These are phyloP conservation scores for Trichomycterus rosablanca DNA, from an alignment of 2,113 vertebrate species.

Conservation along the genomic window DNA sequence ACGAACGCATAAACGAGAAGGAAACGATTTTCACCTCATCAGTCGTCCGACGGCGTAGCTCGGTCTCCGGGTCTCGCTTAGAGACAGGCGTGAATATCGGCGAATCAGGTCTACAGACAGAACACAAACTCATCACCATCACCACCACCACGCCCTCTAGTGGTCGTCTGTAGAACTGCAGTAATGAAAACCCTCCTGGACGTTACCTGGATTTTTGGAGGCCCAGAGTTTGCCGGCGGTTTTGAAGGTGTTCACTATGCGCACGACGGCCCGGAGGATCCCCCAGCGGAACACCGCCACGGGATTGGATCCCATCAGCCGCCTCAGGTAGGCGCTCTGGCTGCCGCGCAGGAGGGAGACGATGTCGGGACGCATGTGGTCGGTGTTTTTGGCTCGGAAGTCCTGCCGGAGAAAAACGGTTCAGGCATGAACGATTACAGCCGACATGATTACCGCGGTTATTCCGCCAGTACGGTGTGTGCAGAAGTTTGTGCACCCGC, in stretches of 20 bases:
- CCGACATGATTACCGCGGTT: too few relatives aligned
- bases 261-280: slow-evolving; percentile 78
- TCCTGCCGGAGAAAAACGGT: slow-evolving; percentile 63
- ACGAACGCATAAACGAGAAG: not conserved
- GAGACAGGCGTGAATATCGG: slow-evolving; percentile 54
- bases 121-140: not conserved
- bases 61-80: slow-evolving; percentile 59
- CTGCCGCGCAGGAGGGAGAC: slow-evolving; percentile 85
- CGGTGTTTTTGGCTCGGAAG: slow-evolving; percentile 88
- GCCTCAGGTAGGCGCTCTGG: slow-evolving; percentile 77
- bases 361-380: slow-evolving; percentile 87
- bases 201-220: slow-evolving; percentile 60
- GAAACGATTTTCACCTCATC: slow-evolving; percentile 73
- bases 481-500: too few relatives aligned
- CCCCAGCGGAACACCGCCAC: slow-evolving; percentile 92
- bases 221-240: slow-evolving; percentile 62
- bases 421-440: not conserved
- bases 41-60: slow-evolving; percentile 56
- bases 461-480: too few relatives aligned
- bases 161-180: too few relatives aligned
- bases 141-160: too few relatives aligned
- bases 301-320: slow-evolving; percentile 82
- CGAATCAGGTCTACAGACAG: slow-evolving; percentile 57
- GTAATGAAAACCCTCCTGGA: too few relatives aligned
- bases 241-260: slow-evolving; percentile 77